These are phyloP conservation scores for Drosophila pseudoananassae DNA, from an alignment of 1,140 invertebrate genomes.

Conservation along the genomic window DNA sequence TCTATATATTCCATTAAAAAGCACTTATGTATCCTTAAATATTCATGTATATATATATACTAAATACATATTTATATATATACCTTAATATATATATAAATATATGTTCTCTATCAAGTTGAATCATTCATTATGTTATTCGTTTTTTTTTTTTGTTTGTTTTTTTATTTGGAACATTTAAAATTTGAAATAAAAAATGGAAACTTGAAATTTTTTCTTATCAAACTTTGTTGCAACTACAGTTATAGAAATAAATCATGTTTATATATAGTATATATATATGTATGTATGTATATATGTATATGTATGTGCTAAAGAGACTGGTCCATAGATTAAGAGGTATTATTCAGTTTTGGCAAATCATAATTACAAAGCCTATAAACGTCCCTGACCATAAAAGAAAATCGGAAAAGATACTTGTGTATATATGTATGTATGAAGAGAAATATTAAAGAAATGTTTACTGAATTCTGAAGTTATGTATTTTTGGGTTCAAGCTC, in stretches of 20 bases:
- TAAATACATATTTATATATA: conserved; percentile 27
- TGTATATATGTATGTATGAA: background rate
- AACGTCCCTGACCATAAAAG: background rate
- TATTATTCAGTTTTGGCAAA: conserved; percentile 66
- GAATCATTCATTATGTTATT: conserved; percentile 22
- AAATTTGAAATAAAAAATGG: conserved; percentile 13
- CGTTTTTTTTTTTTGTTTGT: background rate
- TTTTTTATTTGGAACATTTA: conserved; percentile 9
- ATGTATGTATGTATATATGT: conserved; percentile 12
- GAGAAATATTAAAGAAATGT: background rate
- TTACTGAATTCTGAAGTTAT: background rate
- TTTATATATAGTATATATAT: conserved; percentile 25
- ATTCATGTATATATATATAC: conserved; percentile 30
- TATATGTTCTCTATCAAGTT: conserved; percentile 31
- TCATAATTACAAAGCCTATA: conserved; percentile 22
- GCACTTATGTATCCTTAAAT: conserved; percentile 77
- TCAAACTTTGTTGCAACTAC: conserved; percentile 20
- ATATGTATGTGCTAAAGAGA: conserved; percentile 53
- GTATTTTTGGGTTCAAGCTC: conserved; percentile 39
- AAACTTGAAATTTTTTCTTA: background rate
- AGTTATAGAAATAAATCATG: conserved; percentile 15
- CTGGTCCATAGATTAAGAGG: conserved; percentile 80
- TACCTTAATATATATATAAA: conserved; percentile 21
- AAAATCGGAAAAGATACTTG: background rate
- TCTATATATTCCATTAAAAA: conserved; percentile 80